Conservation (phyloP, 2,797 vertebrate species). For the Xiphophorus birchmanni region DNA sequence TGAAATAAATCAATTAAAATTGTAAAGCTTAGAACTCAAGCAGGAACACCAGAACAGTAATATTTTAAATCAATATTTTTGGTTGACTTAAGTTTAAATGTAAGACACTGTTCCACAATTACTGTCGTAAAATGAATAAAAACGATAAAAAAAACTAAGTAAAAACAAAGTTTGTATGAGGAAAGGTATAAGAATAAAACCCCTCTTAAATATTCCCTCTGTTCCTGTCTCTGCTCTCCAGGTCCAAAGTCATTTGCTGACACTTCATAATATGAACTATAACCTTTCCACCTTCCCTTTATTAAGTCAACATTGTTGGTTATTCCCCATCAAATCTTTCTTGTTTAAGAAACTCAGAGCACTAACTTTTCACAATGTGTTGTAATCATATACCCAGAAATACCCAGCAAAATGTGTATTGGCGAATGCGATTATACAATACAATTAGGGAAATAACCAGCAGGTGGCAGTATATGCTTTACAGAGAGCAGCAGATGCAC, state of each 20-base stretch:
- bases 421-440: no score
- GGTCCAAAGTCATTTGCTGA: neutral
- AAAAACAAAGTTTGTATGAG: neutral
- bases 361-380: neutral
- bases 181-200: neutral
- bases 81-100: neutral
- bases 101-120: neutral
- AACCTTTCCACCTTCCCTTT: neutral
- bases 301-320: neutral
- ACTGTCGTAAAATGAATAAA: neutral
- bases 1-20: constrained; percentile 56
- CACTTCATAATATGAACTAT: neutral
- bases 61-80: neutral
- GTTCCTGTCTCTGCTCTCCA: neutral
- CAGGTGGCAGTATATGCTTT: constrained; percentile 55
- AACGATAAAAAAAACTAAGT: neutral
- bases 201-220: neutral
- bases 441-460: constrained; percentile 26
- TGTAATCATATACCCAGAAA: neutral
- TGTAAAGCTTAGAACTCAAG: neutral
- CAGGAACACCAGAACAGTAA: neutral
- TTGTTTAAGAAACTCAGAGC: neutral
- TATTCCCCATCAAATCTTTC: neutral
- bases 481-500: constrained; percentile 3
- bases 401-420: neutral